These are phyloP conservation scores for Blastobasis lacticolella DNA, from an alignment of 2,888 invertebrate species.

Conservation along the genomic window DNA sequence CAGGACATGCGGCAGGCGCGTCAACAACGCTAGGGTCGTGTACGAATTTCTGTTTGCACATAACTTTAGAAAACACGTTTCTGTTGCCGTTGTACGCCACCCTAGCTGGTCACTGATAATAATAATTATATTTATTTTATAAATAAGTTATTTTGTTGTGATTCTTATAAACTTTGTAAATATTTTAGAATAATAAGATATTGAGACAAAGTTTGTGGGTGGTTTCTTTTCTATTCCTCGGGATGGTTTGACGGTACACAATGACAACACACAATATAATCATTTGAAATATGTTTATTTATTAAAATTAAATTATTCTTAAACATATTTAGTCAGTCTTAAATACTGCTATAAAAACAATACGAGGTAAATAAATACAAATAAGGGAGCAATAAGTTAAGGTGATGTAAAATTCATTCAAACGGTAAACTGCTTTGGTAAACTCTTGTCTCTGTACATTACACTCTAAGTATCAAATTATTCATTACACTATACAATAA, in stretches of 20 bases:
- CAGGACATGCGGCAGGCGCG: neutral
- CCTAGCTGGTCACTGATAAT: neutral
- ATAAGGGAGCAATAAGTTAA: too few species aligned
- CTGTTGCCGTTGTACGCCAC: neutral
- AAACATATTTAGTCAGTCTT: neutral
- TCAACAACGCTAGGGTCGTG: neutral
- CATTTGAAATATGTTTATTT: neutral
- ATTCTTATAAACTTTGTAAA: conserved; percentile 53
- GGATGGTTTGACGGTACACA: neutral
- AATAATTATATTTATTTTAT: conserved; percentile 36
- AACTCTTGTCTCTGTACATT: too few species aligned
- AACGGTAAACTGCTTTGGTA: too few species aligned
- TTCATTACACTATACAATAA: too few species aligned
- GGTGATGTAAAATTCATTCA: too few species aligned
- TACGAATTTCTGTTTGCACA: neutral
- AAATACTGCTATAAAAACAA: neutral
- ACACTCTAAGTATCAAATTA: too few species aligned
- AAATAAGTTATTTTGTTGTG: conserved; percentile 62
- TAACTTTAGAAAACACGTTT: too few species aligned
- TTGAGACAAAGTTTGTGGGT: conserved; percentile 9
- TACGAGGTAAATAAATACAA: neutral
- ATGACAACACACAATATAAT: neutral
- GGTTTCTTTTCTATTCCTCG: neutral
- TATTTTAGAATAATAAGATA: conserved; percentile 45
- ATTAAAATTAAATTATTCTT: neutral